A percentile compares a stretch with the other conserved stretches of the same genome.
These are phyloP conservation scores for Crypturellus tataupa DNA, from an alignment of 2,797 vertebrate species.

Conservation along the genomic window DNA sequence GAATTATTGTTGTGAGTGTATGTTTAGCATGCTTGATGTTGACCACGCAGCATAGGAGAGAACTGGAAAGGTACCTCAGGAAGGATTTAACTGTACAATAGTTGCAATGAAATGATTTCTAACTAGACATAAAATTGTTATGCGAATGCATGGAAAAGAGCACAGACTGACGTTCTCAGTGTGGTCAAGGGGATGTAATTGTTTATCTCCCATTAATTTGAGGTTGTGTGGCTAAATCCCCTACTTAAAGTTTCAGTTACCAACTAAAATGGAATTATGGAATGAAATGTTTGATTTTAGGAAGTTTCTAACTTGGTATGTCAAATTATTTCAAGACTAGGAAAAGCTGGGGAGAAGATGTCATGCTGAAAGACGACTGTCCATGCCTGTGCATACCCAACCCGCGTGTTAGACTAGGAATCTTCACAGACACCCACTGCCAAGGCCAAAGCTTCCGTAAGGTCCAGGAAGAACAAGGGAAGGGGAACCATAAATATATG, in stretches of 20 bases:
- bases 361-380: background rate
- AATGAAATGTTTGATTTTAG: background rate
- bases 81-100: background rate
- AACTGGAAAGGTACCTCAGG: slow-evolving; percentile 1
- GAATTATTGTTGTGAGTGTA: background rate
- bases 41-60: background rate
- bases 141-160: background rate
- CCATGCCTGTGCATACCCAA: background rate
- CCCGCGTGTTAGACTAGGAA: background rate
- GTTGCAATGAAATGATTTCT: background rate
- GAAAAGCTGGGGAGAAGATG: background rate
- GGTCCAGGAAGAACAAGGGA: slow-evolving; percentile 38
- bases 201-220: background rate
- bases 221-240: background rate
- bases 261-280: background rate
- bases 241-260: background rate
- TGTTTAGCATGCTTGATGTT: background rate
- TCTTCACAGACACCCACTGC: background rate
- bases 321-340: slow-evolving; percentile 10
- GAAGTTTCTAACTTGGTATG: background rate
- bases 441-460: slow-evolving; percentile 15
- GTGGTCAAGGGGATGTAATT: background rate
- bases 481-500: slow-evolving; percentile 60
- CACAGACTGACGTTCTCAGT: rapidly evolving
- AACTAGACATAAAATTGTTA: background rate